A percentile compares a stretch with the other conserved stretches of the same genome.
phyloP scores from a whole-genome alignment of 2,797 vertebrate genomes.

The Oceanodroma leucorhoa region DNA sequence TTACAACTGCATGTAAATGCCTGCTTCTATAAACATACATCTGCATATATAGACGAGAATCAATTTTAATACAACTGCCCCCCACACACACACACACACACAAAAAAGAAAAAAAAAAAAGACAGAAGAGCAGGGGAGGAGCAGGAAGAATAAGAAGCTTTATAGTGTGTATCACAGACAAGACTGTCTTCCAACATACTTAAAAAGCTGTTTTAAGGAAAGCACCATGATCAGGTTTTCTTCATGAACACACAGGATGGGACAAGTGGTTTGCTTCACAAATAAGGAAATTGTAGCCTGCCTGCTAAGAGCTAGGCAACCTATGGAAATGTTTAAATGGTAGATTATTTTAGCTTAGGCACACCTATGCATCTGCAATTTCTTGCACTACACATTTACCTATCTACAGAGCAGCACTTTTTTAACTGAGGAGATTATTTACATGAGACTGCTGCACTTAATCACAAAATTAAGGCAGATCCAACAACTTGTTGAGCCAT shows the following conservation, averaged over 20 bases:
- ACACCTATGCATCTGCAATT: background rate
- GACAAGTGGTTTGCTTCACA: background rate
- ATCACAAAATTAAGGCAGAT: background rate
- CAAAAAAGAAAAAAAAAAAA: background rate
- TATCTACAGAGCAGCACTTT: background rate
- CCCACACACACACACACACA: rapidly evolving
- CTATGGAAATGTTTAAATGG: background rate
- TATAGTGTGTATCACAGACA: background rate
- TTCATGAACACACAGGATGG: background rate
- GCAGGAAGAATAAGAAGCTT: background rate
- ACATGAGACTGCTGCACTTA: background rate
- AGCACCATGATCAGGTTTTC: background rate
- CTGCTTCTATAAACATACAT: background rate
- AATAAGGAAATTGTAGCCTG: background rate
- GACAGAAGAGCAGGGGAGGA: background rate
- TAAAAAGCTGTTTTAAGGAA: background rate
- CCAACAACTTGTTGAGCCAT: background rate
- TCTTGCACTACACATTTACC: background rate
- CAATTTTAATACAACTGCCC: background rate
- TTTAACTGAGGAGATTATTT: background rate
- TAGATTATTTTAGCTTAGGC: background rate
- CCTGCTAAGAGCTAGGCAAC: background rate
- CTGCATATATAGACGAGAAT: background rate
- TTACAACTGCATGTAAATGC: background rate
- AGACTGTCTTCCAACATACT: background rate